A percentile compares a stretch with the other conserved stretches of the same genome.
Conservation (phyloP, 2,888 invertebrate species). For the Melinaea marsaeus region DNA sequence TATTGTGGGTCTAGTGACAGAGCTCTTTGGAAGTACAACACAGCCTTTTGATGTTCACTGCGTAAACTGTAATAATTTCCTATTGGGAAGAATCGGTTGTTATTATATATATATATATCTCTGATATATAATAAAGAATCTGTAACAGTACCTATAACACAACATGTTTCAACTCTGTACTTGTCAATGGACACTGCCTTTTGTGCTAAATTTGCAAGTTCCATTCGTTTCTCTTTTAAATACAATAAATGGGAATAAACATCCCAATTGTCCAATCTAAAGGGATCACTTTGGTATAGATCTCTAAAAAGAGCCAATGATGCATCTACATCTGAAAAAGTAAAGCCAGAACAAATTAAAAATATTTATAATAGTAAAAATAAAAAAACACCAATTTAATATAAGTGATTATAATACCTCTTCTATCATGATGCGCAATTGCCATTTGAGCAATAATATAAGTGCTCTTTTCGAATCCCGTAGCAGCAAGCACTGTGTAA, state of each 20-base stretch:
- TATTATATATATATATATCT: neutral
- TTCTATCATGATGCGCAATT: slow-evolving; percentile 92
- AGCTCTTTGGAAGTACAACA: slow-evolving; percentile 96
- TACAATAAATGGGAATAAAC: slow-evolving; percentile 97
- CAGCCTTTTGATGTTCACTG: slow-evolving; percentile 98
- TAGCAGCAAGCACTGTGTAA: slow-evolving; percentile 84
- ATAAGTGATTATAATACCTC: slow-evolving; percentile 77
- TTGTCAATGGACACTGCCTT: slow-evolving; percentile 96
- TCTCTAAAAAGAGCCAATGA: slow-evolving; percentile 91
- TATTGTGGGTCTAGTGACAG: slow-evolving; percentile 95
- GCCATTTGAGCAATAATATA: slow-evolving; percentile 96
- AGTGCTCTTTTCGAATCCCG: slow-evolving; percentile 91
- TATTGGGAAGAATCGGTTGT: slow-evolving; percentile 45
- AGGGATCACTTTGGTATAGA: slow-evolving; percentile 92
- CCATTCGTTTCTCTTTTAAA: slow-evolving; percentile 93
- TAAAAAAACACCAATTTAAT: neutral
- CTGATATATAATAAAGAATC: neutral
- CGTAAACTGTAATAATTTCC: slow-evolving; percentile 98
- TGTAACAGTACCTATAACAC: slow-evolving; percentile 88
- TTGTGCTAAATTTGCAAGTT: slow-evolving; percentile 95
- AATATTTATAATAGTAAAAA: neutral
- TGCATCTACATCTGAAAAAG: slow-evolving; percentile 87
- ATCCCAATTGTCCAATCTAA: slow-evolving; percentile 96
- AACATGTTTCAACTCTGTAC: slow-evolving; percentile 97
- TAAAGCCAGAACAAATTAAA: neutral